Evolutionary conservation across 2,888 invertebrate genomes (phyloP), one percentile per base, ranked within the genome.

Genomic region (Ochropleura leucogaster): DNA sequence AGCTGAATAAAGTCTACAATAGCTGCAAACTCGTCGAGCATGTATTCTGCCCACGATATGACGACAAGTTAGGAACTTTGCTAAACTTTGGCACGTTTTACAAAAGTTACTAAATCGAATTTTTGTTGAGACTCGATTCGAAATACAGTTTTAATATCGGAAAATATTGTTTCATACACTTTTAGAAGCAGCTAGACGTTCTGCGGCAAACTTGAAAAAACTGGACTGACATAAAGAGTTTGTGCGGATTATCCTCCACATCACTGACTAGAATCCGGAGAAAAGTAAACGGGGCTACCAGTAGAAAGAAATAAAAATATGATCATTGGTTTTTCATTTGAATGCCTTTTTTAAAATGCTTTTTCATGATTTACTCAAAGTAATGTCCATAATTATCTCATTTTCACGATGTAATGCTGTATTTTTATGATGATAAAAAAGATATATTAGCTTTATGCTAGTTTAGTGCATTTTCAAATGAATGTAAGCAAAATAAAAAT

Each of bases 101-200:
- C 85, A 88, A 87, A 90, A 91, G 89, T 91, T 91, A 90, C 83
- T 77, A 89, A 91, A 91, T 91, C 90, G 88, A 90, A 89, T 90
- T 90, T 89, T 90, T 91, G 88, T 91, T 87, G 89, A 84, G 88
- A 89, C 84, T 83, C 80, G 84, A 88, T 86, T 88, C 83, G 84
- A 84, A 88, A 91, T 88, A 91, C 88, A 87, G 89, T 90, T 90
- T 90, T 90, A 89, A 89, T 89, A 90, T 89, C 80, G 82, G 83
- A 79, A 88, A 87, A 90, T 89, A 90, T 90, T 89, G 85, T 90
- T 85, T 89, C 69, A 73, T 72, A 80, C 59, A 77, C 71, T 86
- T 85, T 78, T 49, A 68, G 65, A 72, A 74, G 71, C 20, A 68
- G 46, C 49, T 42, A 68, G 76, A 72, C 59, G 16, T 79, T 59